Evolutionary conservation across 2,888 invertebrate genomes (phyloP).

Genomic region (Plutella xylostella): DNA sequence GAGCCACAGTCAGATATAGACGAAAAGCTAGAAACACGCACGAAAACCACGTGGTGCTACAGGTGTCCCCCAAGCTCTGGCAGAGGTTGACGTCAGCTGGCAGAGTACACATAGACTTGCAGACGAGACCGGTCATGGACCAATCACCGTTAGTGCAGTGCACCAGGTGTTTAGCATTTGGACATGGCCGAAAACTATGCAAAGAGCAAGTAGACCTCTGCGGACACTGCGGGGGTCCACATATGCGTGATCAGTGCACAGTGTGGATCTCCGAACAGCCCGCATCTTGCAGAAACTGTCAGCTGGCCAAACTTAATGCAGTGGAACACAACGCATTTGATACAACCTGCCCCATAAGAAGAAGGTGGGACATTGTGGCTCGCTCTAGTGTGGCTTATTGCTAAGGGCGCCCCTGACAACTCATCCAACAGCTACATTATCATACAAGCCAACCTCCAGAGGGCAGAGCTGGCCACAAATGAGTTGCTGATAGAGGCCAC

Average conservation of each 20-base stretch:
- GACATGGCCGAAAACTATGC: constrained; percentile 19
- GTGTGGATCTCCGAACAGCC: not conserved
- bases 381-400: constrained; percentile 16
- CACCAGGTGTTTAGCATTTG: constrained; percentile 20
- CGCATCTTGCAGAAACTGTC: constrained; percentile 14
- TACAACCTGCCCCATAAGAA: constrained; percentile 10
- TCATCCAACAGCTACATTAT: not conserved
- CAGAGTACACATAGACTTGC: constrained; percentile 1
- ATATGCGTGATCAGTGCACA: constrained; percentile 14
- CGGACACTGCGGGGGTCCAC: constrained; percentile 19
- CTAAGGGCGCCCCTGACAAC: constrained; percentile 14
- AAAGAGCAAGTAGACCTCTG: constrained; percentile 15
- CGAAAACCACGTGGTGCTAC: constrained; percentile 17
- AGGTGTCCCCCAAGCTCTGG: constrained; percentile 16
- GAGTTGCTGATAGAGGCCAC: constrained; percentile 1
- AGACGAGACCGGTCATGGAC: not conserved
- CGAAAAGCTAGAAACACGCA: constrained; percentile 18
- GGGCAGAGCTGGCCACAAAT: not conserved
- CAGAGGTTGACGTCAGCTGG: constrained; percentile 9
- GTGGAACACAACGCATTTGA: constrained; percentile 11
- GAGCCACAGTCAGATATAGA: not conserved
- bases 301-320: not conserved
- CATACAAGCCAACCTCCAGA: constrained; percentile 5
- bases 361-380: constrained; percentile 21
- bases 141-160: constrained; percentile 13